Conservation (phyloP, 2,113 vertebrate genomes). For the Tetrao urogallus region DNA sequence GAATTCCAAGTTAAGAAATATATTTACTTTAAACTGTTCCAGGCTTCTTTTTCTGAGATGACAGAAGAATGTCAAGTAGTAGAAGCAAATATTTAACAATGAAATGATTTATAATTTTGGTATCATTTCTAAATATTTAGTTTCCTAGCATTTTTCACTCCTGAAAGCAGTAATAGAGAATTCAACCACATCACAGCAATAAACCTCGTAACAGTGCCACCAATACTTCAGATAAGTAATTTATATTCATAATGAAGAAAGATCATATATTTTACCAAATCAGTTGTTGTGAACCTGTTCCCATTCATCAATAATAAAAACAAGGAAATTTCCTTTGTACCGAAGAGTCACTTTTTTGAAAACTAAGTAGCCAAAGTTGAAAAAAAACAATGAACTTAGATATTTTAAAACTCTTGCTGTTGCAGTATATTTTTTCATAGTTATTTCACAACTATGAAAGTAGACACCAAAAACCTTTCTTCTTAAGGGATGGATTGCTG, state of each 20-base stretch:
- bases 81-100: background rate
- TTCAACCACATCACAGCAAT: background rate
- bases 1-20: background rate
- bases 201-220: background rate
- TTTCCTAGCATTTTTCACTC: background rate
- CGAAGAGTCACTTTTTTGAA: background rate
- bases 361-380: background rate
- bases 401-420: background rate
- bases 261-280: background rate
- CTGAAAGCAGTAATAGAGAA: background rate
- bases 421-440: background rate
- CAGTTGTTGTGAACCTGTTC: background rate
- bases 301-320: background rate
- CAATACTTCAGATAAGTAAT: background rate
- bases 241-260: constrained; percentile 1
- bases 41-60: background rate
- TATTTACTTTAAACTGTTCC: background rate
- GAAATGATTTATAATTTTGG: background rate
- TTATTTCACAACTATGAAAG: background rate
- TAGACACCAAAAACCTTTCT: background rate
- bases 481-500: background rate
- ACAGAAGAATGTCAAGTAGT: background rate
- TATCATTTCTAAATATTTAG: background rate
- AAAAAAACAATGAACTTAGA: background rate
- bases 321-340: background rate